Conservation (phyloP, 2,888 invertebrate species). For the Syrista parreyssii region DNA sequence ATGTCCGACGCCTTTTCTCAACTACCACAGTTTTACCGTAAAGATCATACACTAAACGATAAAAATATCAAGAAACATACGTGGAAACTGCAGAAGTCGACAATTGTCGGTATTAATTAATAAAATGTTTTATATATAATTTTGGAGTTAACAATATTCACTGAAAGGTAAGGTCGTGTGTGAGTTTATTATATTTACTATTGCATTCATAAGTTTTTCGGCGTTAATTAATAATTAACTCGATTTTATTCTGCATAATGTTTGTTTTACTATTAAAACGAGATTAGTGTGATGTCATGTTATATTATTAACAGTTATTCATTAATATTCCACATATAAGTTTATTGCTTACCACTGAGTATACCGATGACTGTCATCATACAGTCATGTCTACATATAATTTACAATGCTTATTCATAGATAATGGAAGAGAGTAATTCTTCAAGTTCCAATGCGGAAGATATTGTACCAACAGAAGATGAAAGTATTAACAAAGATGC, state of each 20-base stretch:
- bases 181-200: background rate
- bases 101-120: background rate
- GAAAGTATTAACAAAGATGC: background rate
- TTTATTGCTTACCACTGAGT: background rate
- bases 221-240: background rate
- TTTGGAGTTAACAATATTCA: background rate
- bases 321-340: background rate
- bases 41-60: constrained; percentile 1
- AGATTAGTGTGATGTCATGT: background rate
- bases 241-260: background rate
- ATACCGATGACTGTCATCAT: background rate
- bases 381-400: background rate
- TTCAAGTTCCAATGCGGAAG: background rate
- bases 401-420: background rate
- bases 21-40: constrained; percentile 26
- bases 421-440: background rate
- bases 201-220: background rate
- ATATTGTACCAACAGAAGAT: background rate
- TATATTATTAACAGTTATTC: background rate
- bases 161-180: background rate
- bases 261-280: background rate
- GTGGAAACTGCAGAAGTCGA: background rate
- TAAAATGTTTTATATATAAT: background rate
- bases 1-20: constrained; percentile 36
- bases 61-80: background rate